Evolutionary conservation across 2,888 invertebrate species (phyloP).

Genomic region (Branchipolynoe longqiensis): DNA sequence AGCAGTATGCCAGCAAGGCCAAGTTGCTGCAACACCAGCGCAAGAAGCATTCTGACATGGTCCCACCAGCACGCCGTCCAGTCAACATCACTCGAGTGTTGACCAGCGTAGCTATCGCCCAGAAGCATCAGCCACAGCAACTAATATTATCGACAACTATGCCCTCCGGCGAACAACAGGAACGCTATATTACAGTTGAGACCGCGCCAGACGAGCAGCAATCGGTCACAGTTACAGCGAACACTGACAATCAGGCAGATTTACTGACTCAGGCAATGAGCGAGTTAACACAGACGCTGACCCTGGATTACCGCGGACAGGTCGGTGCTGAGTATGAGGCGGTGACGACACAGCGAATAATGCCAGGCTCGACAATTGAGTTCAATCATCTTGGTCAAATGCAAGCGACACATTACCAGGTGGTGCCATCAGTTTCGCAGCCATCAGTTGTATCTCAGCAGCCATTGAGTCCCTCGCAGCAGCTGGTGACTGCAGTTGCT

Average conservation of each 20-base stretch:
- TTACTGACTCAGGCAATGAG: constrained; percentile 83
- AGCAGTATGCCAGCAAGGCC: constrained; percentile 91
- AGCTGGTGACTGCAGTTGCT: neutral
- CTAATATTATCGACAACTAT: neutral
- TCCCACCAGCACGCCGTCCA: constrained; percentile 54
- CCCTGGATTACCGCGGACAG: constrained; percentile 70
- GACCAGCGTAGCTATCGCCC: neutral
- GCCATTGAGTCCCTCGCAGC: neutral
- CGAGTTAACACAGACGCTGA: constrained; percentile 79
- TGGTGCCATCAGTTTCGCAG: neutral
- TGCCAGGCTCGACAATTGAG: constrained; percentile 35
- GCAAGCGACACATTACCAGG: neutral
- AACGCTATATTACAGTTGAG: constrained; percentile 12
- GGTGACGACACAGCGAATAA: constrained; percentile 29
- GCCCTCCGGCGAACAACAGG: constrained; percentile 20
- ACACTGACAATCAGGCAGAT: constrained; percentile 78
- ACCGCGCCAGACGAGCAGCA: constrained; percentile 53
- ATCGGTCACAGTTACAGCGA: constrained; percentile 1
- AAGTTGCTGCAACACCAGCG: constrained; percentile 84
- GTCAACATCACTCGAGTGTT: neutral
- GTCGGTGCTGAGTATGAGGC: constrained; percentile 61
- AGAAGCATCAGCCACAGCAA: constrained; percentile 26
- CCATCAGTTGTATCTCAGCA: neutral
- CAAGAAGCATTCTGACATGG: constrained; percentile 81
- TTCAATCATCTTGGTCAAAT: constrained; percentile 54